Evolutionary conservation across 2,113 vertebrate genomes (phyloP).

Genomic region (Elephantulus edwardii): DNA sequence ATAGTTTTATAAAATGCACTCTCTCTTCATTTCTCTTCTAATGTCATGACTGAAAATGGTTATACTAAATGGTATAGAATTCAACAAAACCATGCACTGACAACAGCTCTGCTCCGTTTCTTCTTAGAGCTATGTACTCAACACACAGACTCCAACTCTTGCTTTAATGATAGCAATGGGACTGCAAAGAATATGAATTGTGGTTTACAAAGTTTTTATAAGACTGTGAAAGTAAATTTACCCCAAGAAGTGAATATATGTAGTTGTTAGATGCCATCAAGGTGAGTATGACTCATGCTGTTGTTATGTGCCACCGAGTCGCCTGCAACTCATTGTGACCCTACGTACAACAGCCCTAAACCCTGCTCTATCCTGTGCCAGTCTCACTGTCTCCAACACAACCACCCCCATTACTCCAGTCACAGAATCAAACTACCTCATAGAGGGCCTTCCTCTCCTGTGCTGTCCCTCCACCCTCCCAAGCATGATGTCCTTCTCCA

Average conservation of each 20-base stretch:
- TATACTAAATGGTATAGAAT: not conserved
- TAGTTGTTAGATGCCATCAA: too few relatives aligned
- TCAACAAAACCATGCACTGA: conserved; percentile 12
- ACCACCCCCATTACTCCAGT: too few relatives aligned
- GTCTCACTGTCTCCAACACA: too few relatives aligned
- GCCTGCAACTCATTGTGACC: too few relatives aligned
- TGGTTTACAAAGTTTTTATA: conserved; percentile 15
- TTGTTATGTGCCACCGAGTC: too few relatives aligned
- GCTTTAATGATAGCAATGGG: not conserved
- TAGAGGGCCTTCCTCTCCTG: too few relatives aligned
- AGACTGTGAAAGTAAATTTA: not conserved
- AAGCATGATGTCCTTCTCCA: too few relatives aligned
- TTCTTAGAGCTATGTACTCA: not conserved
- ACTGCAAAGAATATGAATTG: conserved; percentile 10
- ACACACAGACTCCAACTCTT: not conserved
- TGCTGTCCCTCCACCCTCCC: too few relatives aligned
- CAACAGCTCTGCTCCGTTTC: not conserved
- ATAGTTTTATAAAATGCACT: not conserved
- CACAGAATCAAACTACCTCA: too few relatives aligned
- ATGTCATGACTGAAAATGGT: not conserved
- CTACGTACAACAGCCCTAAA: too few relatives aligned
- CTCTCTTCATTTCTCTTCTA: not conserved
- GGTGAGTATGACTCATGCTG: too few relatives aligned
- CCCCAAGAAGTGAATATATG: not conserved
- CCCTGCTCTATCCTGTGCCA: too few relatives aligned